Percentiles rank a stretch among this genome's conserved stretches.
Evolutionary conservation across 1,140 invertebrate species (phyloP).

Genomic region (Oscheius sp.): DNA sequence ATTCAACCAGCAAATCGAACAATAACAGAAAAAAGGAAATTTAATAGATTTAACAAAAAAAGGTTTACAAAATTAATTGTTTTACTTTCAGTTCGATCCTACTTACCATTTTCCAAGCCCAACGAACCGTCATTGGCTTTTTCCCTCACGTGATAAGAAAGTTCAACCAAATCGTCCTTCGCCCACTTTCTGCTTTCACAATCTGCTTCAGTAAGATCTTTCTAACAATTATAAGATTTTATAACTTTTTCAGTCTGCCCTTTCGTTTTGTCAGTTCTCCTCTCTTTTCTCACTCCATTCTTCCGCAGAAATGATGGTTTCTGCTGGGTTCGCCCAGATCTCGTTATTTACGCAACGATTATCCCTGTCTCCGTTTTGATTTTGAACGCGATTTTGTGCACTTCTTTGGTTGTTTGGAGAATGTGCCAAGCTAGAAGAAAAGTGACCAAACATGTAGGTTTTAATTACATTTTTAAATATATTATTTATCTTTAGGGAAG

Average conservation of each 20-base stretch:
- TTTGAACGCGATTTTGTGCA: slow-evolving; percentile 28
- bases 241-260: slow-evolving; percentile 12
- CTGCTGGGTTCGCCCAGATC: slow-evolving; percentile 38
- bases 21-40: background rate
- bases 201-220: background rate
- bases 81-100: slow-evolving; percentile 20
- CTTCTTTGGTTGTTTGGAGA: slow-evolving; percentile 19
- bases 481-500: background rate
- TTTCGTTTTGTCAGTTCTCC: slow-evolving; percentile 8
- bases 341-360: slow-evolving; percentile 21
- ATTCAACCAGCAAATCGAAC: too few relatives aligned
- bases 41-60: background rate
- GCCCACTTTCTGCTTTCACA: background rate
- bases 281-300: slow-evolving; percentile 23
- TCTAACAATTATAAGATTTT: background rate
- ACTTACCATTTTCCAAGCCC: slow-evolving; percentile 21
- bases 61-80: background rate
- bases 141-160: slow-evolving; percentile 3
- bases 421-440: slow-evolving; percentile 10
- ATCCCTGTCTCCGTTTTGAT: slow-evolving; percentile 26
- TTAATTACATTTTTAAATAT: background rate
- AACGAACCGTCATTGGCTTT: slow-evolving; percentile 9
- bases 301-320: slow-evolving; percentile 33
- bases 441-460: background rate
- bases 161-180: background rate